A percentile compares a stretch with the other conserved stretches of the same genome.
Conservation (phyloP, 2,888 invertebrate species). For the Phyto melanocephala region DNA sequence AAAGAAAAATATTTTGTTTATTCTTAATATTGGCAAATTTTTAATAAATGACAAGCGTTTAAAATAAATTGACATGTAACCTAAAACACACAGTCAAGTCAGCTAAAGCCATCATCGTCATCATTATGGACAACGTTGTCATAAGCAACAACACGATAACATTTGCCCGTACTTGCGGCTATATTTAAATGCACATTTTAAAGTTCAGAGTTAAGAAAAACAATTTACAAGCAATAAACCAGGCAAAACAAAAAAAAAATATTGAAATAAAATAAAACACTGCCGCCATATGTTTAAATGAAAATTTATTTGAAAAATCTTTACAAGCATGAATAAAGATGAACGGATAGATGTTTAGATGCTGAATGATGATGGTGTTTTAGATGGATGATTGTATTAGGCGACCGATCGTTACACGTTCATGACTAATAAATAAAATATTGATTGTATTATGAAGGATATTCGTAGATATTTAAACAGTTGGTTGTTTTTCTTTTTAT, state of each 20-base stretch:
- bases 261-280: not conserved
- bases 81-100: conserved; percentile 39
- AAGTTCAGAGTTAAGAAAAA: conserved; percentile 56
- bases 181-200: conserved; percentile 20
- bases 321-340: conserved; percentile 22
- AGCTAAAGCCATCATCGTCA: conserved; percentile 17
- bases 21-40: conserved; percentile 47
- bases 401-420: conserved; percentile 27
- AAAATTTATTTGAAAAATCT: not conserved
- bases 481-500: conserved; percentile 2
- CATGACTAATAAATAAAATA: conserved; percentile 34
- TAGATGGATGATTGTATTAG: not conserved
- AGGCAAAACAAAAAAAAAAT: not conserved
- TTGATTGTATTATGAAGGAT: conserved; percentile 52
- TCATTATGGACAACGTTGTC: conserved; percentile 36
- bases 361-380: not conserved
- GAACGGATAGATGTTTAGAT: not conserved
- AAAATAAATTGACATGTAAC: conserved; percentile 51
- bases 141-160: conserved; percentile 4
- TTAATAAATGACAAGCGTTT: conserved; percentile 40
- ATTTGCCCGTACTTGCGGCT: not conserved
- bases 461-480: conserved; percentile 27
- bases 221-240: conserved; percentile 38
- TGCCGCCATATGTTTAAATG: conserved; percentile 34
- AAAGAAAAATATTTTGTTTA: conserved; percentile 32